A percentile compares a stretch with the other conserved stretches of the same genome.
Conservation (phyloP, 2,113 vertebrate species). For the Cryptomyrus ogoouensis region DNA sequence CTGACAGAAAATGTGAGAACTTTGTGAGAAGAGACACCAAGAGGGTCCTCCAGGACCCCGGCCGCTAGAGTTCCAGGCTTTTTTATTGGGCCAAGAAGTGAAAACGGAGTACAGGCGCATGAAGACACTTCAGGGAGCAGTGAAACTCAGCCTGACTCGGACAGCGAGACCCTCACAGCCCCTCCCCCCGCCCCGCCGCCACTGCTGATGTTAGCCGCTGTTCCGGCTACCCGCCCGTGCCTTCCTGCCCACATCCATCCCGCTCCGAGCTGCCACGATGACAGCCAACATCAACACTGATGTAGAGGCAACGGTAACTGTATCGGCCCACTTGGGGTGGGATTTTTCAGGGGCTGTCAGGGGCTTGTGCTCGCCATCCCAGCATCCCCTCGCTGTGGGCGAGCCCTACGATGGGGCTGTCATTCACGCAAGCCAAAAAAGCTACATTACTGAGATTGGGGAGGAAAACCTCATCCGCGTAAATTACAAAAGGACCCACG, state of each 20-base stretch:
- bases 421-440: neutral
- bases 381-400: neutral
- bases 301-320: neutral
- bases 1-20: neutral
- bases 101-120: neutral
- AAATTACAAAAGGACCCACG: neutral
- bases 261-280: neutral
- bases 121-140: slow-evolving; percentile 41
- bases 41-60: neutral
- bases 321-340: neutral
- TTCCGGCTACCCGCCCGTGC: neutral
- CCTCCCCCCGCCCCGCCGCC: slow-evolving; percentile 34
- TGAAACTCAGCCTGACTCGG: slow-evolving; percentile 10
- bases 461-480: neutral
- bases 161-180: slow-evolving; percentile 27
- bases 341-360: neutral
- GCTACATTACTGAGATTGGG: neutral
- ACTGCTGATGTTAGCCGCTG: slow-evolving; percentile 2
- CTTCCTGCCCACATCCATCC: neutral
- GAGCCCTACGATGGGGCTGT: neutral
- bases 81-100: neutral
- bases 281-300: slow-evolving; percentile 7
- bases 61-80: slow-evolving; percentile 26
- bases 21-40: neutral
- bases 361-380: neutral